These are phyloP conservation scores for Salarias fasciatus DNA, from an alignment of 2,797 vertebrate species.

Conservation along the genomic window DNA sequence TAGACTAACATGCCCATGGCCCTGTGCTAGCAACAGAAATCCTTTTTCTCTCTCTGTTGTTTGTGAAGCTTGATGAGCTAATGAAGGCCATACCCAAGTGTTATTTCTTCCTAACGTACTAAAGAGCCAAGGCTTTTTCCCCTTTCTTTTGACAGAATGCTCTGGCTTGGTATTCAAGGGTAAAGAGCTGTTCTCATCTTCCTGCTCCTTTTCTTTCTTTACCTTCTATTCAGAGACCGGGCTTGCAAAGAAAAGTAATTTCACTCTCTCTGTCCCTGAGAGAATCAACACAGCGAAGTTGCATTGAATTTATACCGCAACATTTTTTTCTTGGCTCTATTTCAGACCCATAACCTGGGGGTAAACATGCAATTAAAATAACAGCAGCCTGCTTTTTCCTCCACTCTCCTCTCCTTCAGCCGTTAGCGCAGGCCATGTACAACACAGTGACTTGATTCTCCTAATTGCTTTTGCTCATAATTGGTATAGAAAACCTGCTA, in stretches of 20 bases:
- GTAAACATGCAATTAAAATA: conserved; percentile 85
- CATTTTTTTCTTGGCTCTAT: conserved; percentile 75
- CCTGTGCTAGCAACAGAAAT: conserved; percentile 48
- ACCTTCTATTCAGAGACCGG: conserved; percentile 69
- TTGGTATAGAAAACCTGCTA: conserved; percentile 67
- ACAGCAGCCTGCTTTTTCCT: conserved; percentile 71
- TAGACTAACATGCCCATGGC: conserved; percentile 40
- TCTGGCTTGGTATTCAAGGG: conserved; percentile 71
- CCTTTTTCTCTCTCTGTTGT: conserved; percentile 52
- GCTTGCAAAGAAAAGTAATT: conserved; percentile 79
- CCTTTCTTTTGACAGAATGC: conserved; percentile 66
- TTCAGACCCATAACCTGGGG: conserved; percentile 81
- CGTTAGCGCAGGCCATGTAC: conserved; percentile 68
- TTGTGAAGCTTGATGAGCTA: conserved; percentile 65
- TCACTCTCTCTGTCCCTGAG: conserved; percentile 75
- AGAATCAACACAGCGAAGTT: conserved; percentile 77
- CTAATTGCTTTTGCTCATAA: conserved; percentile 78
- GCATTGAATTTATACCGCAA: conserved; percentile 77
- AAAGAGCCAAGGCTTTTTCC: conserved; percentile 57
- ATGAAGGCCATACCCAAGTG: conserved; percentile 66
- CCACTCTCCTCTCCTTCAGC: conserved; percentile 64
- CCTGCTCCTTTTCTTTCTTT: conserved; percentile 61
- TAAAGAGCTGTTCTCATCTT: conserved; percentile 73
- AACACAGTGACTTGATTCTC: conserved; percentile 64
- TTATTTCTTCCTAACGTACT: conserved; percentile 62